Conservation (phyloP, 2,113 vertebrate species). For the Oryzias curvinotus region DNA sequence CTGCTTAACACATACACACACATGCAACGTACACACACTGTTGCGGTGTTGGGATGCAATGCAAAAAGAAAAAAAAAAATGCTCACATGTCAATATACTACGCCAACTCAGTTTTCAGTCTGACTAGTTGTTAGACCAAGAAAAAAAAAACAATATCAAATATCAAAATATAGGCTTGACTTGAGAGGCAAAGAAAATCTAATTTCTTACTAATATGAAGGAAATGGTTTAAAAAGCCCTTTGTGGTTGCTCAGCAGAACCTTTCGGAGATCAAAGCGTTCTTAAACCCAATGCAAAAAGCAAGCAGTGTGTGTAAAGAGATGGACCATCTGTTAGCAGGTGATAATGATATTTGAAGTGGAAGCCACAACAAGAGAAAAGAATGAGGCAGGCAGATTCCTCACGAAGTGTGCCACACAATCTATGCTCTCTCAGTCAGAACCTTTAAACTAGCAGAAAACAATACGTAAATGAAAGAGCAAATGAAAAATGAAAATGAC, state of each 20-base stretch:
- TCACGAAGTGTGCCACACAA: slow-evolving; percentile 19
- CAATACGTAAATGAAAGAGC: no score
- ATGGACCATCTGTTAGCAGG: slow-evolving; percentile 61
- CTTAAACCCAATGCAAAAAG: slow-evolving; percentile 22
- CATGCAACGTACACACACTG: slow-evolving; percentile 29
- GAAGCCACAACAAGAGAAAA: slow-evolving; percentile 53
- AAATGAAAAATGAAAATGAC: no score
- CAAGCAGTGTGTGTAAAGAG: slow-evolving; percentile 5
- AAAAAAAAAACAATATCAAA: slow-evolving; percentile 51
- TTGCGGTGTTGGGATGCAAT: slow-evolving; percentile 57
- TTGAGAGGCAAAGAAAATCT: slow-evolving; percentile 23
- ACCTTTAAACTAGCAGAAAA: no score
- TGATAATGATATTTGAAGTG: slow-evolving; percentile 62
- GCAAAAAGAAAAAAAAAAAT: slow-evolving; percentile 42
- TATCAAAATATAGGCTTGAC: slow-evolving; percentile 21
- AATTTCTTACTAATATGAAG: slow-evolving; percentile 3
- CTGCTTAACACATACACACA: slow-evolving; percentile 23
- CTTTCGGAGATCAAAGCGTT: slow-evolving; percentile 7
- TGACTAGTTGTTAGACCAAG: slow-evolving; percentile 58
- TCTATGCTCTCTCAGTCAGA: slow-evolving; percentile 32
- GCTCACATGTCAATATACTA: slow-evolving; percentile 73
- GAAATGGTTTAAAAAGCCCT: neutral
- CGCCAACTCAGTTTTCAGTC: slow-evolving; percentile 70
- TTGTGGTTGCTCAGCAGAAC: no score
- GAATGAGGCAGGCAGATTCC: slow-evolving; percentile 52